These are phyloP conservation scores for Bombus soroeensis DNA, from an alignment of 1,140 invertebrate genomes.

Conservation along the genomic window DNA sequence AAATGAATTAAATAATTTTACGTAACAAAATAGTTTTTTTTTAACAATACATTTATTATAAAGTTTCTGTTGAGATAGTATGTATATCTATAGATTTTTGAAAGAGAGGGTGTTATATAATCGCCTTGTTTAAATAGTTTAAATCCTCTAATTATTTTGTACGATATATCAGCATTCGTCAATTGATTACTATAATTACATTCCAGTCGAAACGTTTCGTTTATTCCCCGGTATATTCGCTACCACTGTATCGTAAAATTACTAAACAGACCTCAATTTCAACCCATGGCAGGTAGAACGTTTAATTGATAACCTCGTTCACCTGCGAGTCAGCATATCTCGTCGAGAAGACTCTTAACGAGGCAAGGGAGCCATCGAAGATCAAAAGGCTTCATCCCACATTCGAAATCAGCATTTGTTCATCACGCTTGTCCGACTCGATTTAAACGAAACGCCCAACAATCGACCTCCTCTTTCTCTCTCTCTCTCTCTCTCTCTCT, in stretches of 20 bases:
- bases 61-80: neutral
- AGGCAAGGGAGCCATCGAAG: conserved; percentile 34
- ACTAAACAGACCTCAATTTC: neutral
- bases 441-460: conserved; percentile 56
- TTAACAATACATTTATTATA: neutral
- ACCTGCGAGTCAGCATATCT: conserved; percentile 7
- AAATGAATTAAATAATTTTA: too few relatives aligned
- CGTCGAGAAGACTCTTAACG: conserved; percentile 40
- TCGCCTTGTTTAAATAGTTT: neutral
- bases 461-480: conserved; percentile 61
- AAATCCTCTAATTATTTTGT: neutral
- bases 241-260: neutral
- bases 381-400: conserved; percentile 66
- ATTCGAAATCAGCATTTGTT: conserved; percentile 55
- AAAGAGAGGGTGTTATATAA: neutral
- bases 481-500: too few relatives aligned
- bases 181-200: neutral
- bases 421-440: conserved; percentile 69
- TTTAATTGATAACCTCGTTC: conserved; percentile 41
- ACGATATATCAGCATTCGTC: too few relatives aligned
- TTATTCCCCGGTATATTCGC: neutral
- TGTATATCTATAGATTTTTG: neutral
- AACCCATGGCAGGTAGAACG: neutral
- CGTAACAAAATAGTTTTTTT: neutral
- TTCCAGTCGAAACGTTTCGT: neutral